Percentiles rank a stretch among this genome's conserved stretches.
Conservation (phyloP, 2,888 invertebrate genomes). For the Apamea epomidion region DNA sequence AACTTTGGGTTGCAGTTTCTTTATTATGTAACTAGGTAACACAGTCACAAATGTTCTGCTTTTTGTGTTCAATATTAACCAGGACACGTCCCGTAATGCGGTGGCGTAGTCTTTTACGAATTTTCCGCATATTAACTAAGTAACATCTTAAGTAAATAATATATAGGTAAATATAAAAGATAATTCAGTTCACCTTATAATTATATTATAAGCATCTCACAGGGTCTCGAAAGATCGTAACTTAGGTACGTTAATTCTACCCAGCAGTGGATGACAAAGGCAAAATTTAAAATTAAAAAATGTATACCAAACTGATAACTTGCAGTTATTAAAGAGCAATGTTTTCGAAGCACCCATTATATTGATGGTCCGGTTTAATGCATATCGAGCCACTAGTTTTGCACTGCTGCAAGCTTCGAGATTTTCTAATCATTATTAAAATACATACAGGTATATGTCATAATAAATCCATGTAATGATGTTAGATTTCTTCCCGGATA, state of each 20-base stretch:
- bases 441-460: slow-evolving; percentile 5
- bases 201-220: not conserved
- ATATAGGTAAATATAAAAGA: not conserved
- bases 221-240: not conserved
- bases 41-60: not conserved
- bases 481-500: slow-evolving; percentile 54
- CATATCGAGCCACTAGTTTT: not conserved
- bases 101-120: too few species aligned
- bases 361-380: not conserved
- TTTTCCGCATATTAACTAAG: not conserved
- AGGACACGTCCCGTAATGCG: not conserved
- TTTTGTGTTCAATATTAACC: not conserved
- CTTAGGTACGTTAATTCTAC: not conserved
- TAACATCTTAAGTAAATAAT: not conserved
- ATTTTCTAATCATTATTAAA: slow-evolving; percentile 28
- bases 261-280: not conserved
- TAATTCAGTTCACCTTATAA: not conserved
- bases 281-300: not conserved
- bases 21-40: not conserved
- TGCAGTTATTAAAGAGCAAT: not conserved
- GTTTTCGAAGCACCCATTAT: not conserved
- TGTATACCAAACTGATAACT: not conserved
- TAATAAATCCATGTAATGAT: slow-evolving; percentile 54
- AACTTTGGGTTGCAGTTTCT: too few species aligned
- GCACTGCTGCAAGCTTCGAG: not conserved